Conservation (phyloP, 2,797 vertebrate genomes). For the Aythya fuligula region DNA sequence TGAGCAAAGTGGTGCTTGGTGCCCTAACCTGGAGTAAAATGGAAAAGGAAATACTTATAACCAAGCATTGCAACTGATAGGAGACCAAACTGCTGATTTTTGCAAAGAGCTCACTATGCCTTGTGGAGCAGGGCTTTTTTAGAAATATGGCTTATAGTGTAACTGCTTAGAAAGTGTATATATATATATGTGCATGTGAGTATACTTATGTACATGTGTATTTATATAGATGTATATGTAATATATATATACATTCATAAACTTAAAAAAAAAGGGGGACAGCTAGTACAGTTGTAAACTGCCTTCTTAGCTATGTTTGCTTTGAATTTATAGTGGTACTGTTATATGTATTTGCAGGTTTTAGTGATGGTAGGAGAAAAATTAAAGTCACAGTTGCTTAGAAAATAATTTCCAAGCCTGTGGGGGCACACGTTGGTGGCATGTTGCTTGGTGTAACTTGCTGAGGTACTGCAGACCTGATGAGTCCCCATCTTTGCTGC, state of each 20-base stretch:
- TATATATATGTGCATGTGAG: not conserved
- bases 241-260: not conserved
- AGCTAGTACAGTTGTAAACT: not conserved
- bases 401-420: not conserved
- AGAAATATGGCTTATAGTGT: fast-evolving
- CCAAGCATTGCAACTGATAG: not conserved
- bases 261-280: not conserved
- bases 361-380: not conserved
- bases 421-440: not conserved
- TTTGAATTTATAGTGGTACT: not conserved
- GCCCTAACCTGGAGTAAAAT: not conserved
- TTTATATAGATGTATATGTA: not conserved
- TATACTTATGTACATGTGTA: not conserved
- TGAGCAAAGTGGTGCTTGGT: not conserved
- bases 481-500: not conserved
- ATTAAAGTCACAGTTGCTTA: not conserved
- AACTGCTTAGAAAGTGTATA: not conserved
- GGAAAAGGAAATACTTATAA: not conserved
- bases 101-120: not conserved
- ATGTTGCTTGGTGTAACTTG: not conserved
- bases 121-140: not conserved
- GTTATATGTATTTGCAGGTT: not conserved
- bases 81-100: not conserved
- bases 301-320: not conserved
- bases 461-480: not conserved